phyloP scores from a whole-genome alignment of 2,113 vertebrate species.

The Otocyon megalotis region DNA sequence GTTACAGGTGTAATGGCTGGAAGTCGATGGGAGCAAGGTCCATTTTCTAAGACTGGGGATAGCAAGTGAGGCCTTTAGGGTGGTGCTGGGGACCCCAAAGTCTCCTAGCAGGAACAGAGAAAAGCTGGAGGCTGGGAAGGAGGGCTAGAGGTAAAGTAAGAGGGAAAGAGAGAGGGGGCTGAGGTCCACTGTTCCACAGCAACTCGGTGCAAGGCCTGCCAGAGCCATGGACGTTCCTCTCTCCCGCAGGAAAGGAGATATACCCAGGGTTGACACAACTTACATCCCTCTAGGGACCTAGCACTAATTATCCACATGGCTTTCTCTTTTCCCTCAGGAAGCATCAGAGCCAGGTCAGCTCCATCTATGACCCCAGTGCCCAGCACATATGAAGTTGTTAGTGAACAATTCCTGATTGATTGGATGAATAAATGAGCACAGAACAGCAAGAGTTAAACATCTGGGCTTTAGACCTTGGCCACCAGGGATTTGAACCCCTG shows the following conservation, averaged over 20 bases:
- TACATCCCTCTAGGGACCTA: not conserved
- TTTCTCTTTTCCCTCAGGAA: constrained; percentile 34
- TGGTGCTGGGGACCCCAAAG: not conserved
- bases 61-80: not conserved
- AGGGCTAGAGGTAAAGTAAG: not conserved
- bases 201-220: not conserved
- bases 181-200: not conserved
- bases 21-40: not conserved
- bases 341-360: not conserved
- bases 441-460: constrained; percentile 16
- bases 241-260: not conserved
- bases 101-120: not conserved
- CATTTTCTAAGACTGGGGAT: not conserved
- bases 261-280: not conserved
- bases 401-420: constrained; percentile 29
- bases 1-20: not conserved
- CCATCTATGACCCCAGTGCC: not conserved
- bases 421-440: not conserved
- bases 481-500: not conserved
- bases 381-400: not conserved
- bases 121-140: not conserved
- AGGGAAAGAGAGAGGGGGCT: not conserved
- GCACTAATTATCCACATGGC: not conserved
- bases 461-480: not conserved
- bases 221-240: not conserved